phyloP scores from a whole-genome alignment of 2,888 invertebrate genomes.

The Petrolisthes manimaculis region DNA sequence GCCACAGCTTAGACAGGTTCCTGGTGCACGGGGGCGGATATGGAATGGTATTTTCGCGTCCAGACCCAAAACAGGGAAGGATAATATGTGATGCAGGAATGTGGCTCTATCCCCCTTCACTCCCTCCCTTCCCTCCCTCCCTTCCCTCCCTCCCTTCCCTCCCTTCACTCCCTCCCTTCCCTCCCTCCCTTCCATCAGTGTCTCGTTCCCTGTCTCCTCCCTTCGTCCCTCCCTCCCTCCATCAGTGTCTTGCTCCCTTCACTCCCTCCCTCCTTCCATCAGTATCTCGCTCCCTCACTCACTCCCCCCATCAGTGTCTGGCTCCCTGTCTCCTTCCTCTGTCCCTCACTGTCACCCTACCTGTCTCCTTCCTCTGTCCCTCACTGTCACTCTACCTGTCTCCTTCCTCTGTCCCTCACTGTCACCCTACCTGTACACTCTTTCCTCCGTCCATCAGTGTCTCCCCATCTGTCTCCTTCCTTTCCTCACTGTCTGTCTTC shows the following conservation, averaged over 20 bases:
- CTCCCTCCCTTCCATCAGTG: neutral
- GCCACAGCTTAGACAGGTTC: constrained; percentile 29
- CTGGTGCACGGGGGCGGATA: constrained; percentile 39
- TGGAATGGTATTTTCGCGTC: constrained; percentile 56
- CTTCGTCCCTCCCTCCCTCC: neutral
- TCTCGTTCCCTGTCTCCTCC: neutral
- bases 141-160: neutral
- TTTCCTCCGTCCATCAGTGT: neutral
- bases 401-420: neutral
- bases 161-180: neutral
- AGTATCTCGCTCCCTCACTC: neutral
- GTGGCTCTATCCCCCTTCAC: constrained; percentile 26
- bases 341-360: neutral
- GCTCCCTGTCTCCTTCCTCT: neutral
- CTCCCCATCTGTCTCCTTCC: neutral
- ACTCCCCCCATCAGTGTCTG: neutral
- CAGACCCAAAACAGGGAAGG: constrained; percentile 43
- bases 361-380: neutral
- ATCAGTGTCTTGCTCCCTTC: neutral
- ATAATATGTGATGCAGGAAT: constrained; percentile 52
- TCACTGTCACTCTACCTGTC: neutral
- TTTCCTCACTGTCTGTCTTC: neutral
- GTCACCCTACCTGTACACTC: neutral
- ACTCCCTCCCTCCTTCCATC: neutral
- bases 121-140: neutral